These are phyloP conservation scores for Xenentodon cancila DNA, from an alignment of 2,797 vertebrate species.

Conservation along the genomic window DNA sequence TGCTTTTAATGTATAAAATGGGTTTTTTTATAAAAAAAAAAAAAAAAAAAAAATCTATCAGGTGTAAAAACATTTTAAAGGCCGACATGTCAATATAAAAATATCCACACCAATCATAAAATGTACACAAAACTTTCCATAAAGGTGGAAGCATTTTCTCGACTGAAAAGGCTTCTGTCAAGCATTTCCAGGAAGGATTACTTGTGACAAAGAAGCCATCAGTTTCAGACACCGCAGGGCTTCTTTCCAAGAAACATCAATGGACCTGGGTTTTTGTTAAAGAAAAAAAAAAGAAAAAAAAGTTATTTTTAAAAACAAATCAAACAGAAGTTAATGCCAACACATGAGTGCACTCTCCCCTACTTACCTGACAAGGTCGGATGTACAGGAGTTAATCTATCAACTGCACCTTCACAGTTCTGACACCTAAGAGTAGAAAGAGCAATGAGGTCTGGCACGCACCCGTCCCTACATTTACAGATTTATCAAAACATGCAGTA, in stretches of 20 bases:
- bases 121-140: no score
- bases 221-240: slow-evolving; percentile 12
- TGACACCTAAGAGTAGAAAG: slow-evolving; percentile 69
- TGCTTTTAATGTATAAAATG: no score
- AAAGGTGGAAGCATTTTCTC: not conserved
- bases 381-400: slow-evolving; percentile 10
- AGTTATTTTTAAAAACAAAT: not conserved
- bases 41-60: no score
- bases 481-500: slow-evolving; percentile 66
- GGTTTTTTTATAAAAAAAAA: no score
- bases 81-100: no score
- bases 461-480: slow-evolving; percentile 14
- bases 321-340: not conserved
- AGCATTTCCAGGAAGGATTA: no score
- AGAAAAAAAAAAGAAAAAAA: not conserved
- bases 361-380: slow-evolving; percentile 52
- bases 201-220: not conserved
- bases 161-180: not conserved
- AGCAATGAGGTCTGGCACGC: slow-evolving; percentile 56
- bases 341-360: rapidly evolving
- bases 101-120: no score
- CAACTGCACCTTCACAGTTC: slow-evolving; percentile 42
- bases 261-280: slow-evolving; percentile 45
- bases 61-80: no score
- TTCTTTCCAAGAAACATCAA: slow-evolving; percentile 40